Evolutionary conservation across 1,140 invertebrate genomes (phyloP).

Genomic region (Monochamus saltuarius): DNA sequence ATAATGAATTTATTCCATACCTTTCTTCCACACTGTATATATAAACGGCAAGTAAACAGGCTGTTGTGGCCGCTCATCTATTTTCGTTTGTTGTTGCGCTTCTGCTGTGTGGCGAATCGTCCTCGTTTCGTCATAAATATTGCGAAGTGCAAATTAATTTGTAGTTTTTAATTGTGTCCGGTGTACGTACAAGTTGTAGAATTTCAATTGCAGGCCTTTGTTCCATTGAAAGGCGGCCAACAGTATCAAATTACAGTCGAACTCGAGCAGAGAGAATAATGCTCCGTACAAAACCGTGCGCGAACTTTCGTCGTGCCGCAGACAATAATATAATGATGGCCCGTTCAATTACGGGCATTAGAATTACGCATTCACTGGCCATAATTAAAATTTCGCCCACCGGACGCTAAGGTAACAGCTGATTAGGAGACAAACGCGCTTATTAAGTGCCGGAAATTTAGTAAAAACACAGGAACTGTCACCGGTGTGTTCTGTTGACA

Average conservation of each 20-base stretch:
- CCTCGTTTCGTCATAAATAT: slow-evolving; percentile 3
- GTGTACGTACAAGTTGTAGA: slow-evolving; percentile 25
- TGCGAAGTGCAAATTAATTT: slow-evolving; percentile 28
- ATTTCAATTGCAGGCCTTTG: slow-evolving; percentile 29
- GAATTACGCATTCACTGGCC: too few relatives aligned
- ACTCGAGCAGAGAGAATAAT: not conserved
- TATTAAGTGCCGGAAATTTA: slow-evolving; percentile 6
- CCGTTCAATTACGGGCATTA: too few relatives aligned
- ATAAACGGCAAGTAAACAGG: too few relatives aligned
- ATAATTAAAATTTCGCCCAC: not conserved
- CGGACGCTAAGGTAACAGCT: slow-evolving; percentile 12
- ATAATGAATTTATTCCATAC: too few relatives aligned
- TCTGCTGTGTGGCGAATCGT: too few relatives aligned
- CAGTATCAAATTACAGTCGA: slow-evolving; percentile 31
- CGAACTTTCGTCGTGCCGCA: too few relatives aligned
- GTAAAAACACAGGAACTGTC: slow-evolving; percentile 6
- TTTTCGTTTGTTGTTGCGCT: too few relatives aligned
- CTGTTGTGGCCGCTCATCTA: too few relatives aligned
- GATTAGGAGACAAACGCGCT: slow-evolving; percentile 4
- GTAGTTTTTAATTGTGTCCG: slow-evolving; percentile 34
- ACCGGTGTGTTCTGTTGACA: not conserved
- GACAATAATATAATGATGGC: too few relatives aligned
- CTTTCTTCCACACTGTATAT: too few relatives aligned
- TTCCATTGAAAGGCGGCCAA: slow-evolving; percentile 28
- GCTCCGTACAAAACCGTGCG: too few relatives aligned